These are phyloP conservation scores for Ptilonorhynchus violaceus DNA, from an alignment of 2,113 vertebrate species.

Conservation along the genomic window DNA sequence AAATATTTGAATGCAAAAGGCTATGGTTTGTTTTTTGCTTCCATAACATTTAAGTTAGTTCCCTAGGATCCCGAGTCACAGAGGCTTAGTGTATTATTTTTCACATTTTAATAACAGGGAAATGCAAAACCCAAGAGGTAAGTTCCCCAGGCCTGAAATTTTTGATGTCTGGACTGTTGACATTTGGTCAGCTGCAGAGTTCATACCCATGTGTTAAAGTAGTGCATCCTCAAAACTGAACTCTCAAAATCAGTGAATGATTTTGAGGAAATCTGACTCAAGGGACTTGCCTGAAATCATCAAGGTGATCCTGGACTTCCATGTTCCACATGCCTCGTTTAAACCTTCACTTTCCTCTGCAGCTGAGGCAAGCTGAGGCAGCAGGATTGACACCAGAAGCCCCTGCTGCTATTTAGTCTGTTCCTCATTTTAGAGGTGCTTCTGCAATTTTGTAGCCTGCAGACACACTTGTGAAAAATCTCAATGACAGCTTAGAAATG, in stretches of 20 bases:
- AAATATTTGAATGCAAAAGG: not conserved
- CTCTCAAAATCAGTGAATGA: not conserved
- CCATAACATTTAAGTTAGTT: not conserved
- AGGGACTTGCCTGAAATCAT: not conserved
- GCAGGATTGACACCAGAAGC: not conserved
- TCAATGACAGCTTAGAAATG: not conserved
- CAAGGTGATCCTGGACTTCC: not conserved
- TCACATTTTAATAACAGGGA: not conserved
- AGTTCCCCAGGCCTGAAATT: not conserved
- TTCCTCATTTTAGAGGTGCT: not conserved
- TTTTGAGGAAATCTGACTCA: not conserved
- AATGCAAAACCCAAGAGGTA: not conserved
- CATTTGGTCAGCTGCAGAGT: not conserved
- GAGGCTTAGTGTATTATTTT: not conserved
- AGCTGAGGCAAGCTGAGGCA: not conserved
- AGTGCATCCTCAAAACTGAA: not conserved
- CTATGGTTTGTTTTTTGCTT: not conserved
- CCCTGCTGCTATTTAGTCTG: not conserved
- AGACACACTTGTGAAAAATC: not conserved
- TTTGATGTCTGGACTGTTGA: not conserved
- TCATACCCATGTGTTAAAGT: not conserved
- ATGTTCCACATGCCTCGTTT: not conserved
- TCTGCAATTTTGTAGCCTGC: not conserved
- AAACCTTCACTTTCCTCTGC: not conserved
- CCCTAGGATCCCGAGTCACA: not conserved